Evolutionary conservation across 2,888 invertebrate species (phyloP), one percentile per base, ranked within the genome.

Genomic region (Drosophila acutilabella): DNA sequence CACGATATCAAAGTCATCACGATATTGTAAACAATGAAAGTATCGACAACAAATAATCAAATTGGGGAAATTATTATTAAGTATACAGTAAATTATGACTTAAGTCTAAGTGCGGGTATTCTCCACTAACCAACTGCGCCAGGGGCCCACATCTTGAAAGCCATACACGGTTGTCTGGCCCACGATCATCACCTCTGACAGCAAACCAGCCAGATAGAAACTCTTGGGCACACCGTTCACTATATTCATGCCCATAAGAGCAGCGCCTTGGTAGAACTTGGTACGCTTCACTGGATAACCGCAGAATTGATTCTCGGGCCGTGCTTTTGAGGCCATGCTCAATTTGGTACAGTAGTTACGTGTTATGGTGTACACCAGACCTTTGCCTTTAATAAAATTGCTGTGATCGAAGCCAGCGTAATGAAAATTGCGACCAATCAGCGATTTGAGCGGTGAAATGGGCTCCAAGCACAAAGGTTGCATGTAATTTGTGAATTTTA

Each of bases 391-490:
- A 8, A 45, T 16, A 3, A 1, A 0, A 5, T 41, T 20, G 5
- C 0, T n/a, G 0, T 64, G 14, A 1, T 64, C 52, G 14, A 86
- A 84, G 42, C 84, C 84, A 11, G 40, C 45, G 23, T 50, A 82
- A 51, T 78, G 86, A 7, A 73, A 74, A 30, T 79, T 64, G 2
- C 70, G 77, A 18, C 47, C 57, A 20, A 71, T 71, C 54, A 76
- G 48, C 0, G 86, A 80, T 10, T 45, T 53, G 4, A 71, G 71
- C 30, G 69, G 71, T 0, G 48, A 41, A 4, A 13, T 8, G 5
- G 78, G 54, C 18, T 71, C 13, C 57, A 85, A 10, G 52, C 84
- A 85, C 14, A 86, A 11, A 1, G 81, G 86, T 23, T 74, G 72
- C 23, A 72, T 47, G 16, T 79, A 79, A 5, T 20, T 6, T 6